Percentiles rank a stretch among this genome's conserved stretches.
phyloP scores from a whole-genome alignment of 2,113 vertebrate species.

The Nannobrachium achirus region DNA sequence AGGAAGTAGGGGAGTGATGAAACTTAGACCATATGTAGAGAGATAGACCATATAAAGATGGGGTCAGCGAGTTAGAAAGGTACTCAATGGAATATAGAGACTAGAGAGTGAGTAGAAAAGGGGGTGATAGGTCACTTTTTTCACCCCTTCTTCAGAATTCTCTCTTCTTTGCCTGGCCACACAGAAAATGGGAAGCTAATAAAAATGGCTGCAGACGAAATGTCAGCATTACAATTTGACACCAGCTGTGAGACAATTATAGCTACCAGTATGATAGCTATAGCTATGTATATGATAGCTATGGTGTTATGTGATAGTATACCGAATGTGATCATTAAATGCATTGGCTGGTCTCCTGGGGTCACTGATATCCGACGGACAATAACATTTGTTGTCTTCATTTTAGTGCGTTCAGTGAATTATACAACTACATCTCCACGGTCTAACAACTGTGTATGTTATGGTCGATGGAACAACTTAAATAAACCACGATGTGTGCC shows the following conservation, averaged over 20 bases:
- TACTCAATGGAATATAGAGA: not conserved
- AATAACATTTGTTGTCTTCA: conserved; percentile 40
- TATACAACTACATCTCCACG: conserved; percentile 42
- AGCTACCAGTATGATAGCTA: conserved; percentile 18
- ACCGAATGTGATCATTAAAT: conserved; percentile 4
- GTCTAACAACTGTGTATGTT: conserved; percentile 53
- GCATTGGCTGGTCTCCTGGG: conserved; percentile 29
- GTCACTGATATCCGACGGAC: conserved; percentile 34
- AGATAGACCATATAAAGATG: conserved; percentile 11
- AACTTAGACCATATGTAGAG: conserved; percentile 31
- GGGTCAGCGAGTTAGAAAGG: conserved; percentile 33
- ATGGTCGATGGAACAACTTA: conserved; percentile 68
- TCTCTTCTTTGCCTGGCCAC: not conserved
- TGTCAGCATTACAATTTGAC: conserved; percentile 6
- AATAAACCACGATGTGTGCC: conserved; percentile 66
- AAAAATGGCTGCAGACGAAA: conserved; percentile 8
- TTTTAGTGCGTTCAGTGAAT: conserved; percentile 43
- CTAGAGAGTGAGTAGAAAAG: not conserved
- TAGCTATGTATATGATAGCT: conserved; percentile 16
- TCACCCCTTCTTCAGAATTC: not conserved
- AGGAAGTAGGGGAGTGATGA: not conserved
- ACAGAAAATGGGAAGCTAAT: conserved; percentile 8
- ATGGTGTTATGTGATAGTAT: conserved; percentile 10
- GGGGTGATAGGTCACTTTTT: not conserved
- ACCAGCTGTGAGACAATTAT: conserved; percentile 17